A percentile compares a stretch with the other conserved stretches of the same genome.
Conservation (phyloP, 2,888 invertebrate species). For the Leucoptera coffeella region DNA sequence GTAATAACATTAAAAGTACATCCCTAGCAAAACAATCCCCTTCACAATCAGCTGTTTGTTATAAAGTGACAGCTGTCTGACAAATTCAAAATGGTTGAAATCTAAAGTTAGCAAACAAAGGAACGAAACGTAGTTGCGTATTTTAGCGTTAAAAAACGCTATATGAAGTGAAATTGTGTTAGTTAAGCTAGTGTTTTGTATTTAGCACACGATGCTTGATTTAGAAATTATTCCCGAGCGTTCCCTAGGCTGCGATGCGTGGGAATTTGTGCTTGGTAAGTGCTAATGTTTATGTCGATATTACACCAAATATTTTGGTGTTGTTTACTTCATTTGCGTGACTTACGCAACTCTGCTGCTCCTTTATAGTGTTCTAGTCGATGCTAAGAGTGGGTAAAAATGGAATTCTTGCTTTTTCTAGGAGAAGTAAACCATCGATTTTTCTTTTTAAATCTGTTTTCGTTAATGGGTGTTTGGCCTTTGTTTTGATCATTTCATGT, state of each 20-base stretch:
- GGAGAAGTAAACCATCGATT: too few species aligned
- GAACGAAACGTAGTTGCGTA: conserved; percentile 44
- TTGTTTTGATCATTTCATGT: too few species aligned
- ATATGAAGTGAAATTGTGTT: conserved; percentile 39
- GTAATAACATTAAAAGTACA: too few species aligned
- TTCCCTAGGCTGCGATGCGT: conserved; percentile 93
- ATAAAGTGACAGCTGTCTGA: conserved; percentile 48
- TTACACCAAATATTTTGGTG: conserved; percentile 50
- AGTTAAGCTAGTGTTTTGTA: conserved; percentile 79
- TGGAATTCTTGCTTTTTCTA: conserved; percentile 15
- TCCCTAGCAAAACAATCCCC: too few species aligned
- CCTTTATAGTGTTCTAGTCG: too few species aligned
- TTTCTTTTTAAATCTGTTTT: too few species aligned
- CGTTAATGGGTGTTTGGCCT: too few species aligned
- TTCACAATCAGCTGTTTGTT: conserved; percentile 55
- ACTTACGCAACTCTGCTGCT: conserved; percentile 45
- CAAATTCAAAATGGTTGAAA: conserved; percentile 56
- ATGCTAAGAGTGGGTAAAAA: too few species aligned
- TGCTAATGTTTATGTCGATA: conserved; percentile 32
- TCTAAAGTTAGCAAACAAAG: conserved; percentile 56
- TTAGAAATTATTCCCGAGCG: conserved; percentile 94
- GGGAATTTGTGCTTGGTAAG: conserved; percentile 96
- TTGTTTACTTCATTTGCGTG: conserved; percentile 32
- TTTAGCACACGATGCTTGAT: conserved; percentile 75
- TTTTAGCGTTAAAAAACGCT: conserved; percentile 28